A percentile compares a stretch with the other conserved stretches of the same genome.
These are phyloP conservation scores for Drosophila flavopinicola DNA, from an alignment of 2,888 invertebrate species.

Conservation along the genomic window DNA sequence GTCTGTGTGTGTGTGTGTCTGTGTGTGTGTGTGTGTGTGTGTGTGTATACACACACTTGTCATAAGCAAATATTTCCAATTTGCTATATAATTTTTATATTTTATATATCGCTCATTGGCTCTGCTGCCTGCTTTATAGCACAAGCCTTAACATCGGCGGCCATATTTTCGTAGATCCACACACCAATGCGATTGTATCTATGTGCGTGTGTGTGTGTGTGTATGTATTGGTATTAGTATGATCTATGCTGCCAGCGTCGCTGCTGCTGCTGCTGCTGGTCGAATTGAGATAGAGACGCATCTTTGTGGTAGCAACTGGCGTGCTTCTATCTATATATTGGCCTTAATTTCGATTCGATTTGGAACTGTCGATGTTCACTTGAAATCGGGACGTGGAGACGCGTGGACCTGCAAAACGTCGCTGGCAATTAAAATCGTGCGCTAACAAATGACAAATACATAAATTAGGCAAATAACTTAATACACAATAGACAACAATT, in stretches of 20 bases:
- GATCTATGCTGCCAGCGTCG: conserved; percentile 59
- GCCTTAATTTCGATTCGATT: conserved; percentile 82
- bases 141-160: conserved; percentile 43
- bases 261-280: conserved; percentile 45
- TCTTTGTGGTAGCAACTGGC: conserved; percentile 69
- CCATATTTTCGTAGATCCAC: conserved; percentile 65
- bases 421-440: conserved; percentile 71
- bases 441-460: conserved; percentile 50
- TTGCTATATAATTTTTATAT: conserved; percentile 65
- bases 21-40: conserved; percentile 7
- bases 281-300: conserved; percentile 61
- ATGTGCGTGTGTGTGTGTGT: conserved; percentile 17
- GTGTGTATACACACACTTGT: conserved; percentile 29
- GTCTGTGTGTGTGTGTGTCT: conserved; percentile 1
- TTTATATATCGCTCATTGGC: conserved; percentile 72
- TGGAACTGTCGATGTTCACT: conserved; percentile 84
- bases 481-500: conserved; percentile 17
- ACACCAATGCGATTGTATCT: conserved; percentile 19
- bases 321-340: conserved; percentile 77
- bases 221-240: conserved; percentile 19
- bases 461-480: conserved; percentile 30
- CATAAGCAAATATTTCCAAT: conserved; percentile 74
- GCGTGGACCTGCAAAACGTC: conserved; percentile 82
- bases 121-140: conserved; percentile 58
- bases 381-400: conserved; percentile 84